Percentiles rank a stretch among this genome's conserved stretches.
These are phyloP conservation scores for Volucella inanis DNA, from an alignment of 2,888 invertebrate species.

Conservation along the genomic window DNA sequence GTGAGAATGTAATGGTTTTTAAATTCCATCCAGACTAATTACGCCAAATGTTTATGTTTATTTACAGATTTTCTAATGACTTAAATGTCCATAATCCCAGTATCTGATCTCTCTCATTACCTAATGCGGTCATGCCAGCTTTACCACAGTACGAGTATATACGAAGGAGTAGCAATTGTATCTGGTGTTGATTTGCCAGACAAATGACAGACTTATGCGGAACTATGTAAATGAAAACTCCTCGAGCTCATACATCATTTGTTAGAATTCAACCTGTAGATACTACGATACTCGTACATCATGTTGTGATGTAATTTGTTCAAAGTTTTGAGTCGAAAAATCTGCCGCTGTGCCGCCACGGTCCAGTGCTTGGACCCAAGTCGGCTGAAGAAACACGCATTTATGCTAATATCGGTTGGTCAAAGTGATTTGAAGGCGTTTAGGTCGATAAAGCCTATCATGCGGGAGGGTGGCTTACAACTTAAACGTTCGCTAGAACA, in stretches of 20 bases:
- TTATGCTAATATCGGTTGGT: conserved; percentile 61
- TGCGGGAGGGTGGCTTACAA: neutral
- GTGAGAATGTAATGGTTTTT: neutral
- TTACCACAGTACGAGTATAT: neutral
- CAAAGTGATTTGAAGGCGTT: conserved; percentile 63
- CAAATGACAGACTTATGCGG: conserved; percentile 38
- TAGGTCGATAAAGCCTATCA: conserved; percentile 68
- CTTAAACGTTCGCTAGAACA: conserved; percentile 50
- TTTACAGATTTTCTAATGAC: conserved; percentile 7
- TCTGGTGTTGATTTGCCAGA: conserved; percentile 21
- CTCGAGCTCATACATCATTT: conserved; percentile 17
- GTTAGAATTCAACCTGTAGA: conserved; percentile 35
- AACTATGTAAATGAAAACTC: conserved; percentile 34
- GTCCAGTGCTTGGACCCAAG: conserved; percentile 43
- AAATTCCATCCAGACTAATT: neutral
- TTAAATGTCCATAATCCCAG: neutral
- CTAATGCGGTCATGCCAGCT: neutral
- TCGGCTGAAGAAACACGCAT: conserved; percentile 45
- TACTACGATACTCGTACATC: conserved; percentile 1
- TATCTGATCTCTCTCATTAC: neutral
- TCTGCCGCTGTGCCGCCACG: conserved; percentile 9
- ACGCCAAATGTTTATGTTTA: conserved; percentile 7
- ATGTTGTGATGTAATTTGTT: conserved; percentile 52
- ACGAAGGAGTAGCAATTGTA: neutral
- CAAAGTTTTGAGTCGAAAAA: conserved; percentile 14